Conservation (phyloP, 2,888 invertebrate species). For the Lampropteryx suffumata region DNA sequence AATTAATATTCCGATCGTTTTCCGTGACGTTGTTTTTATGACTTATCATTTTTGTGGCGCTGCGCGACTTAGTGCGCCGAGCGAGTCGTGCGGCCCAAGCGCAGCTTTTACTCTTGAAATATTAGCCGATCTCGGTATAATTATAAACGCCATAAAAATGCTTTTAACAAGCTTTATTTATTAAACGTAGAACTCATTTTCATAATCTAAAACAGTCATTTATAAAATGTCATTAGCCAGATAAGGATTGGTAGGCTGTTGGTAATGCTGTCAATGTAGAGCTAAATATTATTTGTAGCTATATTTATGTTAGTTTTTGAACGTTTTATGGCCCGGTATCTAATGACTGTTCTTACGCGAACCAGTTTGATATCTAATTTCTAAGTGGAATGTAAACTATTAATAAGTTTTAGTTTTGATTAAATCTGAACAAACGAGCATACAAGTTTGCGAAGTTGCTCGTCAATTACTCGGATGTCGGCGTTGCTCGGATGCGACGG, state of each 20-base stretch:
- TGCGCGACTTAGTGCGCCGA: slow-evolving; percentile 53
- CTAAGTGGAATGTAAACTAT: slow-evolving; percentile 22
- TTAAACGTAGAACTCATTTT: slow-evolving; percentile 58
- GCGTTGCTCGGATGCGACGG: slow-evolving; percentile 53
- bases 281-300: slow-evolving; percentile 6
- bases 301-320: slow-evolving; percentile 7
- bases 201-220: slow-evolving; percentile 46
- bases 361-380: slow-evolving; percentile 18
- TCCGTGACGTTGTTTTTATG: slow-evolving; percentile 82
- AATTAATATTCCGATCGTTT: slow-evolving; percentile 83
- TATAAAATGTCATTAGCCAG: slow-evolving; percentile 37
- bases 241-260: slow-evolving; percentile 24
- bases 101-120: slow-evolving; percentile 65
- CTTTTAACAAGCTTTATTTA: slow-evolving; percentile 71
- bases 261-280: slow-evolving; percentile 11
- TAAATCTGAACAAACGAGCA: slow-evolving; percentile 67
- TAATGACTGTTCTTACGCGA: slow-evolving; percentile 11
- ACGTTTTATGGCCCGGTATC: slow-evolving; percentile 11
- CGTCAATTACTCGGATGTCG: slow-evolving; percentile 67
- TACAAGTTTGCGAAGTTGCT: slow-evolving; percentile 63
- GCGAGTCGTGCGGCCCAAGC: slow-evolving; percentile 43
- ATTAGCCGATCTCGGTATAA: slow-evolving; percentile 70
- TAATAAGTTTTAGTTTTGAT: slow-evolving; percentile 53
- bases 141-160: slow-evolving; percentile 71
- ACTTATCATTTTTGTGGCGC: slow-evolving; percentile 81